Evolutionary conservation across 2,113 vertebrate genomes (phyloP), one percentile per base, ranked within the genome.

Genomic region (Anser cygnoides): DNA sequence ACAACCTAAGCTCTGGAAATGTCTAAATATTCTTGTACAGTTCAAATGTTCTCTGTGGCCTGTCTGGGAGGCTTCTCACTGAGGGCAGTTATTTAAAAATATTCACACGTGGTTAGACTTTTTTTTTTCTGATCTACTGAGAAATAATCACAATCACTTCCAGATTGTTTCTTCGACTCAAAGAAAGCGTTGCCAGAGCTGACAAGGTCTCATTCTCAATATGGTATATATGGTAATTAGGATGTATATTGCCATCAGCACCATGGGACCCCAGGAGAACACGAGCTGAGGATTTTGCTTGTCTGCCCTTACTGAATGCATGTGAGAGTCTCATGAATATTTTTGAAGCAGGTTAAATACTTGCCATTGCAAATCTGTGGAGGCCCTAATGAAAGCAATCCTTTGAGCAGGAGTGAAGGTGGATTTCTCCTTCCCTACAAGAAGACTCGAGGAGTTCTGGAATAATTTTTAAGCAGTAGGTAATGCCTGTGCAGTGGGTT

Each of bases 261-360:
- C 79, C 90, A 37, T 8, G 28, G 84, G 65, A 87, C 74, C 83
- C 84, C 73, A 66, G 70, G 77, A 93, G 87, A 92, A 76, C 54
- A 23, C 3, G 62, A 89, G 58, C 62, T 68, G 77, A 84, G 52
- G 81, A 76, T 94, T 96, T 94, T 96, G 44, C 58, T 87, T 84
- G 41, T 90, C 84, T 93, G 49, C 77, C 70, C 62, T 89, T 70
- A 67, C 66, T 83, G 66, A 89, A 63, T 77, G 50, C 41, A 22
- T 74, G 72, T 50, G 81, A 94, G 37, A 92, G 74, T 55, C 77
- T 92, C 90, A 66, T 89, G 77, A 89, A 92, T 94, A 74, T 96
- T 96, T 97, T 84, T 96, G 83, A 96, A 89, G 89, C 77, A 59
- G 86, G 91, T 96, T 92, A 91, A 92, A 94, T 91, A 93, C 66